Base-by-base conservation (phyloP, 2,113 vertebrate species). In the Ceyx melanurus region DNA sequence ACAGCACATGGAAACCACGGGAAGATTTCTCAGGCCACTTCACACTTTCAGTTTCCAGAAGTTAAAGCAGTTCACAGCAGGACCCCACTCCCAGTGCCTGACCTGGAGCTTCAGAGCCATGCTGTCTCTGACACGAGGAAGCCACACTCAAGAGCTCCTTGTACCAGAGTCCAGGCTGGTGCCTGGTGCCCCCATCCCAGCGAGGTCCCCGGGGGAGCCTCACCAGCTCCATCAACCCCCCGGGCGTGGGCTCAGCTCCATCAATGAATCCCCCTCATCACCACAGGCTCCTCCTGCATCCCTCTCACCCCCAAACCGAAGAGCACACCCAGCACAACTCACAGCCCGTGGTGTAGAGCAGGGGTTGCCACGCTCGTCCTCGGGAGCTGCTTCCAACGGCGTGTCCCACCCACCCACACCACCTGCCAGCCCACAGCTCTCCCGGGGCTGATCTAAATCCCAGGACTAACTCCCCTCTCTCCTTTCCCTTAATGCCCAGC, bases 61-160 rank as follows among this genome's bases (percentile, higher is more conserved):
- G 53, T 48, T 50, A n/a, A 21, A 64, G 2, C 50, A 33, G 42
- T 37, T 37, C 37, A 37, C 37, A 37, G 37, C 37, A 37, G 37
- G 37, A 37, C 37, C 37, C 37, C 37, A 37, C 37, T 37, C 37
- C 37, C 37, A 37, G 37, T 37, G 37, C 37, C 37, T 37, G 37
- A 10, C 37, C 37, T 37, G 37, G 37, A 37, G 37, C 10, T 37
- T 37, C 37, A 37, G 37, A 37, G 37, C 37, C 37, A 37, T 37
- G 37, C 37, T 37, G 37, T 37, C 37, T 5, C 4, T 3, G n/a
- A n/a, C 4, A 40, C 1, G 7, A 11, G 67, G 60, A 9, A 31
- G 14, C 15, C 66, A 26, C 4, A 2, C 0, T 10, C 11, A 18
- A 2, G 0, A 23, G 21, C 3, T 29, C 2, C 66, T 13, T 6